phyloP scores from a whole-genome alignment of 2,113 vertebrate species.

The Copsychus sechellarum region DNA sequence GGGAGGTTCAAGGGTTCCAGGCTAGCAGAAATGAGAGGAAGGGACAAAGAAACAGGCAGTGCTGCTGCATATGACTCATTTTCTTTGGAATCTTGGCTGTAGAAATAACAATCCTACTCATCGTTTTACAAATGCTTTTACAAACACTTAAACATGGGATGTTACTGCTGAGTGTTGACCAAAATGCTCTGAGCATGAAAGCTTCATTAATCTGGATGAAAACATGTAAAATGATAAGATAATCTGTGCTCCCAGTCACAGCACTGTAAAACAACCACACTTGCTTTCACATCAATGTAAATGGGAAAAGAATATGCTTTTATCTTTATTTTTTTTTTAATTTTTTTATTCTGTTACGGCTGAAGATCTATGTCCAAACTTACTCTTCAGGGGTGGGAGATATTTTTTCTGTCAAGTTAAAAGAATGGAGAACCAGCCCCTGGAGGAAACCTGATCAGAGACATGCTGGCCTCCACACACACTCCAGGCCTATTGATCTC shows the following conservation, averaged over 20 bases:
- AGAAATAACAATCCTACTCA: neutral
- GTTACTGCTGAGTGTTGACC: constrained; percentile 15
- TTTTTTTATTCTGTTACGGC: neutral
- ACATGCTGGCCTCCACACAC: neutral
- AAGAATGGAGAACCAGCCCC: neutral
- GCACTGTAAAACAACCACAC: neutral
- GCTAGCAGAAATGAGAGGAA: neutral
- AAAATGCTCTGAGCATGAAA: constrained; percentile 35
- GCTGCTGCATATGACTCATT: neutral
- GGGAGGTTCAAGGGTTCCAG: neutral
- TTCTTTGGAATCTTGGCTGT: constrained; percentile 34
- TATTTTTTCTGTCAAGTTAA: neutral
- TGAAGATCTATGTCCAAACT: neutral
- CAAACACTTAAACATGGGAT: constrained; percentile 5
- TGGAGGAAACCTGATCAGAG: constrained; percentile 58
- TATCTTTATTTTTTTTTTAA: rapidly evolving
- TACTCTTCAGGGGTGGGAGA: neutral
- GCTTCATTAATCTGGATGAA: constrained; percentile 28
- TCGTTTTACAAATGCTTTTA: neutral
- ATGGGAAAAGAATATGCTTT: neutral
- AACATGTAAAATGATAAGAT: constrained; percentile 33
- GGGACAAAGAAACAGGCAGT: neutral
- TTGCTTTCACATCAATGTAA: neutral
- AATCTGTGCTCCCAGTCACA: neutral
- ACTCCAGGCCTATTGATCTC: constrained; percentile 45